Conservation (phyloP, 2,888 invertebrate species). For the Pemphredon lugubris region DNA sequence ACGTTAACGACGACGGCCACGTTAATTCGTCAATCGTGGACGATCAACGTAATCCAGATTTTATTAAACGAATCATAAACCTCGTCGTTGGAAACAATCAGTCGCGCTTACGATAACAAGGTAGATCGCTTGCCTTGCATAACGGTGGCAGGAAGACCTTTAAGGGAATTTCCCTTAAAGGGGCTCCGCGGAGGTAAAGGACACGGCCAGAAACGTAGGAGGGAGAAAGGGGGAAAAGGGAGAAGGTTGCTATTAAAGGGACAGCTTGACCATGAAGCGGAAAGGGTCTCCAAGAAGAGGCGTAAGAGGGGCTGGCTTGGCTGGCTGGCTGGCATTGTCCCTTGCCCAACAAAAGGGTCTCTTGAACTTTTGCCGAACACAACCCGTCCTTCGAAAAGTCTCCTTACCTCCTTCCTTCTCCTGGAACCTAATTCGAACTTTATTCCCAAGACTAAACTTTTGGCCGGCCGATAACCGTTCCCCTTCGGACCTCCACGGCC, state of each 20-base stretch:
- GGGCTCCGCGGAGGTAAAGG: constrained; percentile 34
- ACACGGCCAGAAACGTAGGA: constrained; percentile 23
- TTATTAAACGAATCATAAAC: constrained; percentile 43
- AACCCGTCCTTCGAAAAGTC: constrained; percentile 37
- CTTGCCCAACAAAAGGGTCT: constrained; percentile 54
- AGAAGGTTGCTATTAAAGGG: constrained; percentile 62
- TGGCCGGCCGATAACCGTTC: constrained; percentile 24
- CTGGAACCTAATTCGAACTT: constrained; percentile 53
- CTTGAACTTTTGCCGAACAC: constrained; percentile 44
- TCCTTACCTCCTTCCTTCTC: constrained; percentile 2
- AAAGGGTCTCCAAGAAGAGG: constrained; percentile 47
- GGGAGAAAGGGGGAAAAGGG: constrained; percentile 6
- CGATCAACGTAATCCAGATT: not conserved
- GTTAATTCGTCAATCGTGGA: no score
- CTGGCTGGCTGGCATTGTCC: constrained; percentile 65
- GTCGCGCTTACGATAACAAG: no score
- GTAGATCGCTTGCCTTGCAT: constrained; percentile 52
- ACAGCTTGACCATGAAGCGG: constrained; percentile 68
- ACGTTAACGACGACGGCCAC: no score
- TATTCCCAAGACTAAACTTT: constrained; percentile 44
- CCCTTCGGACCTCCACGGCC: constrained; percentile 15
- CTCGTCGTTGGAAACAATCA: no score
- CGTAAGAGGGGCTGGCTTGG: no score
- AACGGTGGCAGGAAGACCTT: constrained; percentile 49
- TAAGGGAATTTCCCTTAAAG: constrained; percentile 62